These are phyloP conservation scores for Cosmorhoe ocellata DNA, from an alignment of 2,888 invertebrate genomes.

Conservation along the genomic window DNA sequence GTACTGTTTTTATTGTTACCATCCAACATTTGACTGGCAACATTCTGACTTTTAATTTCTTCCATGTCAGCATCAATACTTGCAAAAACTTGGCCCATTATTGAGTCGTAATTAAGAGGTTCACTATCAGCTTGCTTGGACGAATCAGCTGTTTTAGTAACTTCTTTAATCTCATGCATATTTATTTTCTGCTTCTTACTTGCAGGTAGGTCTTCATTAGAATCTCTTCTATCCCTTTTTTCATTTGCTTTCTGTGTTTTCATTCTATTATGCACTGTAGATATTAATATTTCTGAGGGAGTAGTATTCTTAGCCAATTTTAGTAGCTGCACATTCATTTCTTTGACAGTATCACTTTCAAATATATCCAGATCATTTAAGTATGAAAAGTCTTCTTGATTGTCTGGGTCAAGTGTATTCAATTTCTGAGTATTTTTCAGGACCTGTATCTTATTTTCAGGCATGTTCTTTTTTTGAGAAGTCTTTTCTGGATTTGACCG, in stretches of 20 bases:
- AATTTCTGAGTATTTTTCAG: slow-evolving; percentile 1
- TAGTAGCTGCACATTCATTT: slow-evolving; percentile 50
- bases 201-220: slow-evolving; percentile 41
- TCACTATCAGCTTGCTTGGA: slow-evolving; percentile 50
- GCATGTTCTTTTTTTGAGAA: slow-evolving; percentile 5
- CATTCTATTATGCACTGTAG: slow-evolving; percentile 42
- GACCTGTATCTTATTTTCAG: not conserved
- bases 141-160: slow-evolving; percentile 10
- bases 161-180: slow-evolving; percentile 5
- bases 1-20: slow-evolving; percentile 11
- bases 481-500: slow-evolving; percentile 4
- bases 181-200: slow-evolving; percentile 56
- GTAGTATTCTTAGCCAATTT: slow-evolving; percentile 47
- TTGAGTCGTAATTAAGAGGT: slow-evolving; percentile 60
- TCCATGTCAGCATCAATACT: slow-evolving; percentile 70
- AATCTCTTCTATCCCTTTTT: slow-evolving; percentile 53
- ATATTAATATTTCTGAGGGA: slow-evolving; percentile 61
- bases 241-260: slow-evolving; percentile 46
- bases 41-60: slow-evolving; percentile 44
- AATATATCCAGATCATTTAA: slow-evolving; percentile 64
- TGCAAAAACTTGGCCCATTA: slow-evolving; percentile 69
- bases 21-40: slow-evolving; percentile 21
- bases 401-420: not conserved
- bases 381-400: slow-evolving; percentile 41
- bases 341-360: slow-evolving; percentile 60